A percentile compares a stretch with the other conserved stretches of the same genome.
phyloP scores from a whole-genome alignment of 2,797 vertebrate species.

The Rhynchonycteris naso region DNA sequence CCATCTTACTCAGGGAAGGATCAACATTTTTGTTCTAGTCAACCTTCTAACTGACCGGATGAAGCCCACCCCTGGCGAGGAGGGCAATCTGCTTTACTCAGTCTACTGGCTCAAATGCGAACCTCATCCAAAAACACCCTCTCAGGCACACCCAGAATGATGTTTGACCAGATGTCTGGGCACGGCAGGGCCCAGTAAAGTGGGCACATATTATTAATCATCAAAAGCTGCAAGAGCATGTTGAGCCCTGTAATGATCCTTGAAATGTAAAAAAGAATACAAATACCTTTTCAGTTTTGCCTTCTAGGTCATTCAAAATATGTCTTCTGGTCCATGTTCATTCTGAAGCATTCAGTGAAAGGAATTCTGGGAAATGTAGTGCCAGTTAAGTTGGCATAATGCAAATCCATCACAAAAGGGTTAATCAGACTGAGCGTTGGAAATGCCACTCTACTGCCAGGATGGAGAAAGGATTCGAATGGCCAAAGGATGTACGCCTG shows the following conservation, averaged over 20 bases:
- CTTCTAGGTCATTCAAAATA: background rate
- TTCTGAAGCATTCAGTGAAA: background rate
- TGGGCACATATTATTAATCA: background rate
- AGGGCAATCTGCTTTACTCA: background rate
- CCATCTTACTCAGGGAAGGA: background rate
- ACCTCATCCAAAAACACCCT: background rate
- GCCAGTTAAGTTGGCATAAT: background rate
- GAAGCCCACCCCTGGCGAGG: background rate
- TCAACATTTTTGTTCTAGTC: background rate
- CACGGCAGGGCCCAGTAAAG: background rate
- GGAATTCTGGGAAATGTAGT: conserved; percentile 1
- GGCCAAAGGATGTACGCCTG: background rate
- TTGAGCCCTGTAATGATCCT: background rate
- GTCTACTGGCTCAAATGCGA: background rate
- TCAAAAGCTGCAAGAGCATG: background rate
- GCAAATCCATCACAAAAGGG: background rate
- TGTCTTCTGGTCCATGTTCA: background rate
- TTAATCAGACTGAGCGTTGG: background rate
- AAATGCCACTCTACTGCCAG: background rate
- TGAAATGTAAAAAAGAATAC: background rate
- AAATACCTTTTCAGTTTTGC: background rate
- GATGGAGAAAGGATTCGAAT: background rate
- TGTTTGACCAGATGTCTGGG: background rate
- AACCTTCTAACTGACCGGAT: background rate
- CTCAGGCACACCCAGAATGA: background rate